A percentile compares a stretch with the other conserved stretches of the same genome.
Conservation (phyloP, 2,797 vertebrate genomes). For the Darevskia nairensis region DNA sequence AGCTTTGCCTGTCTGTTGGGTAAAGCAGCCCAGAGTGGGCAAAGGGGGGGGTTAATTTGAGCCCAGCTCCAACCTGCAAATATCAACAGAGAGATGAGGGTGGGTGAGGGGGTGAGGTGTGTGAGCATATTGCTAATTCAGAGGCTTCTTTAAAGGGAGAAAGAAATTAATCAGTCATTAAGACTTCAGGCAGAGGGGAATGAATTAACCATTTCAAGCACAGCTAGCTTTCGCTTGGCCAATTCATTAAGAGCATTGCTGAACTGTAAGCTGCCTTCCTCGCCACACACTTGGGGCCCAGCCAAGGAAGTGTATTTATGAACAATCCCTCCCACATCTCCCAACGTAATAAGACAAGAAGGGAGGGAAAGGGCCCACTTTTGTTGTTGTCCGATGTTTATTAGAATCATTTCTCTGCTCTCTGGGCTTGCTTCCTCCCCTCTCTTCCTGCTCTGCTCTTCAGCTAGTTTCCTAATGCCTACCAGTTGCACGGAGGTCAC, state of each 20-base stretch:
- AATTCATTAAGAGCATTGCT: slow-evolving; percentile 18
- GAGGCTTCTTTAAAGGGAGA: slow-evolving; percentile 29
- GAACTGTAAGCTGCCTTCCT: not conserved
- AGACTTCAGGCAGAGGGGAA: slow-evolving; percentile 17
- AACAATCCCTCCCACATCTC: not conserved
- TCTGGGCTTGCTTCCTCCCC: not conserved
- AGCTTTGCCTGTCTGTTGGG: not conserved
- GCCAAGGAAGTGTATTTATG: slow-evolving; percentile 14
- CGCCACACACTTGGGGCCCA: not conserved
- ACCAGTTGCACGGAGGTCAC: not conserved
- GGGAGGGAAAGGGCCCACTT: not conserved
- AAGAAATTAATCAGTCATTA: slow-evolving; percentile 56
- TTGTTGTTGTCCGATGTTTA: not conserved
- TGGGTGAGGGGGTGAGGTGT: not conserved
- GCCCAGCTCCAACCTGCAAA: not conserved
- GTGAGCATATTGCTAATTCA: slow-evolving; percentile 32
- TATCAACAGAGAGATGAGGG: not conserved
- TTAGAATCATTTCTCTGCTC: no score
- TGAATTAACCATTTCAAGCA: slow-evolving; percentile 37
- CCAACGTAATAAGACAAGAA: not conserved
- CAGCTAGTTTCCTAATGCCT: not conserved
- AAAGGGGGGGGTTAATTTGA: not conserved
- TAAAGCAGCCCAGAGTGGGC: not conserved
- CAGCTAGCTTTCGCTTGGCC: not conserved
- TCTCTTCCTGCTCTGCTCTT: not conserved